Percentiles rank a stretch among this genome's conserved stretches.
Conservation (phyloP, 2,888 invertebrate species). For the Tinea trinotella region DNA sequence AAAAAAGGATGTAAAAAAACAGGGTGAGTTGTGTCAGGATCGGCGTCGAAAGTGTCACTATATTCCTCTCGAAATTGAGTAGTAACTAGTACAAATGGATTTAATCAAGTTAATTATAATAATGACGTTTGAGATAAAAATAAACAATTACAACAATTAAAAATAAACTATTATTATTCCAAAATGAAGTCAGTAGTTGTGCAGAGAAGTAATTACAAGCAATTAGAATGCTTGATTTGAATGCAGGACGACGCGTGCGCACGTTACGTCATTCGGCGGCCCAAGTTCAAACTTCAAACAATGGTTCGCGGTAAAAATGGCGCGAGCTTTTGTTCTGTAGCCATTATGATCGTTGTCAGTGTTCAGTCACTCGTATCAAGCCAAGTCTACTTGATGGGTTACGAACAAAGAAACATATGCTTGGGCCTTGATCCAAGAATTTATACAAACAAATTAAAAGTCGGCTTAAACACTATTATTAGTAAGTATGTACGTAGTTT, state of each 20-base stretch:
- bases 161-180: constrained; percentile 2
- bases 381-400: constrained; percentile 4
- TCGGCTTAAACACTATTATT: not conserved
- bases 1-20: no score
- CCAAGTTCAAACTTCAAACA: constrained; percentile 64
- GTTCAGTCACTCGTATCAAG: constrained; percentile 11
- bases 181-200: not conserved
- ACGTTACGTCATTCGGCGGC: constrained; percentile 42
- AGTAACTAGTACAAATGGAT: no score
- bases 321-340: constrained; percentile 61
- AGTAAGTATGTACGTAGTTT: no score
- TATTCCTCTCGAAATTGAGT: no score
- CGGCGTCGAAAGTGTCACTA: no score
- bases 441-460: not conserved
- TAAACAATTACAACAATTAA: not conserved
- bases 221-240: constrained; percentile 50
- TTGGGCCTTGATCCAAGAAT: not conserved
- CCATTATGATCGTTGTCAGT: constrained; percentile 38
- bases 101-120: not conserved
- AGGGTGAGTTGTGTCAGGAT: no score
- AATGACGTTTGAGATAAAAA: not conserved
- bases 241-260: constrained; percentile 63
- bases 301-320: constrained; percentile 57
- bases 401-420: constrained; percentile 4
- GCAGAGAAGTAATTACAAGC: constrained; percentile 34